A percentile compares a stretch with the other conserved stretches of the same genome.
These are phyloP conservation scores for Drosophila trichaetosa DNA, from an alignment of 2,888 invertebrate species.

Conservation along the genomic window DNA sequence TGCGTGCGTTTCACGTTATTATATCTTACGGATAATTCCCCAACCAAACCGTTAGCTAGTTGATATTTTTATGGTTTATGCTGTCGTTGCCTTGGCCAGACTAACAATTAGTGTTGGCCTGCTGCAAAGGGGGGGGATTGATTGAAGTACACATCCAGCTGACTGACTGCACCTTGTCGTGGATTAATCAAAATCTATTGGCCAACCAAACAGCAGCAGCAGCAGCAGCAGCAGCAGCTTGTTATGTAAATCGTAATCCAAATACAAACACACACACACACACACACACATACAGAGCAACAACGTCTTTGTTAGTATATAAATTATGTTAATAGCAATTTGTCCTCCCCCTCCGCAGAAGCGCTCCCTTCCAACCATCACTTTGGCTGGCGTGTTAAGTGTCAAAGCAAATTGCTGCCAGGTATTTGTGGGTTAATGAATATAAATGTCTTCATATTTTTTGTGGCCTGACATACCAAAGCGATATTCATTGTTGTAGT, in stretches of 20 bases:
- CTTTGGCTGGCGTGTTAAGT: conserved; percentile 46
- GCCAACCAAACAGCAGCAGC: conserved; percentile 7
- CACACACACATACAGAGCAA: not conserved
- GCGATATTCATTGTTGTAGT: conserved; percentile 5
- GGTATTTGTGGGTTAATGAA: conserved; percentile 62
- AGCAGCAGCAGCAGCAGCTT: conserved; percentile 20
- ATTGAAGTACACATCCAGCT: conserved; percentile 2
- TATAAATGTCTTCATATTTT: conserved; percentile 61
- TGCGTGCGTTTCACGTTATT: conserved; percentile 26
- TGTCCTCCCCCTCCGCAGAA: conserved; percentile 9
- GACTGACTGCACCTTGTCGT: conserved; percentile 17
- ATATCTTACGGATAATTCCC: conserved; percentile 16
- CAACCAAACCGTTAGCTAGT: conserved; percentile 22
- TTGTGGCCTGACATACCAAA: conserved; percentile 4
- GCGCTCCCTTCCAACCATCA: not conserved
- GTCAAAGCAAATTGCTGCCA: conserved; percentile 44
- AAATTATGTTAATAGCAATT: conserved; percentile 77
- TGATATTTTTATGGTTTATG: conserved; percentile 56
- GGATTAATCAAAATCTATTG: conserved; percentile 60
- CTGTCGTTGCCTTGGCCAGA: conserved; percentile 44
- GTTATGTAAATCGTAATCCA: conserved; percentile 43
- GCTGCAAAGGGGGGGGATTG: not conserved
- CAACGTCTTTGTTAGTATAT: conserved; percentile 44
- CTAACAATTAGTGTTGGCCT: conserved; percentile 57
- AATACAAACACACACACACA: not conserved